phyloP scores from a whole-genome alignment of 2,113 vertebrate species.

The Etheostoma cragini region DNA sequence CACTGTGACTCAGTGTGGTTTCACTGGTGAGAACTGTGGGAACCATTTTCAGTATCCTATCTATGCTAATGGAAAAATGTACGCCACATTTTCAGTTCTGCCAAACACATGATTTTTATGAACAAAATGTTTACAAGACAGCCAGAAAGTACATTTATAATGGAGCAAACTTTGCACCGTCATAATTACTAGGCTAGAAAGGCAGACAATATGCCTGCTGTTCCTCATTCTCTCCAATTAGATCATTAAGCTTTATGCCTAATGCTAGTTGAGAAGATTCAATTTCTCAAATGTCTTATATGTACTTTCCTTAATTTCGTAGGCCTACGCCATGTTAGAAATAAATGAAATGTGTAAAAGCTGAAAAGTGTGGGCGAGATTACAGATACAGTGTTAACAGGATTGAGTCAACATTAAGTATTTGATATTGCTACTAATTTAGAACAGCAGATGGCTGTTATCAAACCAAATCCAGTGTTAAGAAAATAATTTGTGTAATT shows the following conservation, averaged over 20 bases:
- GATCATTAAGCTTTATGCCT: constrained; percentile 60
- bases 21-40: constrained; percentile 19
- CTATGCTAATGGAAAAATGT: constrained; percentile 47
- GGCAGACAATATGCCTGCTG: constrained; percentile 52
- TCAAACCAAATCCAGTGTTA: constrained; percentile 23
- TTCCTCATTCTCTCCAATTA: constrained; percentile 62
- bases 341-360: constrained; percentile 44
- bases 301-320: constrained; percentile 57
- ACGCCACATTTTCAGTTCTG: constrained; percentile 23
- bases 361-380: constrained; percentile 63
- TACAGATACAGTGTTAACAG: constrained; percentile 57
- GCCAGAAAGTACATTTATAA: constrained; percentile 51
- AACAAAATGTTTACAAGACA: constrained; percentile 66
- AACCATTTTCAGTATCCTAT: constrained; percentile 17
- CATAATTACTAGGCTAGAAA: constrained; percentile 60
- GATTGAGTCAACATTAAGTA: constrained; percentile 54
- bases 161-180: constrained; percentile 39
- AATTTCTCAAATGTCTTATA: constrained; percentile 55
- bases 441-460: constrained; percentile 14
- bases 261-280: constrained; percentile 59
- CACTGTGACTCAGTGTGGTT: constrained; percentile 48
- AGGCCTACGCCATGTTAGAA: constrained; percentile 49
- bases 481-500: background rate
- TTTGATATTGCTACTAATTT: constrained; percentile 40
- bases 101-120: constrained; percentile 36